Base-by-base conservation (phyloP, 2,113 vertebrate genomes). In the Hipposideros armiger region DNA sequence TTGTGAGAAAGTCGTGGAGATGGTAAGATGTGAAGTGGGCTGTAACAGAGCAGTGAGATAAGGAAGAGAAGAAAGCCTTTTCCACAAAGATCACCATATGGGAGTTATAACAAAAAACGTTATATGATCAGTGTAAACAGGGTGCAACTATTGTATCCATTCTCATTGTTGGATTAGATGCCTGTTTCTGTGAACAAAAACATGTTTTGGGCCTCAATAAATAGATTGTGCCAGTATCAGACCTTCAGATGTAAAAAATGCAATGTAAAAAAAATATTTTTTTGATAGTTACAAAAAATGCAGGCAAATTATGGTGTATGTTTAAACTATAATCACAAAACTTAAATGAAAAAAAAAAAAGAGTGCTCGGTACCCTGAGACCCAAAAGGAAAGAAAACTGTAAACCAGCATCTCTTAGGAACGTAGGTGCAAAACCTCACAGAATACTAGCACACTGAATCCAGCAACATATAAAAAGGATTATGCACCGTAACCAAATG, bases 21-120 rank as follows among this genome's bases (percentile, higher is more conserved):
- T 47, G 50, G 6, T n/a, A 9, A 4, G 1, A 2, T 22, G 32
- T 24, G 42, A 50, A 13, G 0, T n/a, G 14, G 14, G 30, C 7
- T 24, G 20, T 72, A 17, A 2, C 9, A 64, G 11, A 42, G 36
- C 17, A 0, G 2, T 11, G 9, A 36, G 36, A 0, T 11, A 13
- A 2, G 1, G 15, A 22, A 11, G 5, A 40, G n/a, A 76, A 26
- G 70, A 15, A 47, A 52, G 20, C 14, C 1, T 64, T 47, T 7
- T 3, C 4, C 72, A 60, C 0, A 32, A 17, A 83, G 62, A 7
- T 9, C 5, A 10, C 30, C 16, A 2, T 1, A 0, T 4, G 3
- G n/a, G 11, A 32, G 14, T n/a, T 14, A 7, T 28, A 45, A 10
- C 0, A 8, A 11, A 66, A 20, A 30, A 40, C 3, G 3, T 0